A percentile compares a stretch with the other conserved stretches of the same genome.
Conservation (phyloP, 2,888 invertebrate species). For the Timema cristinae region DNA sequence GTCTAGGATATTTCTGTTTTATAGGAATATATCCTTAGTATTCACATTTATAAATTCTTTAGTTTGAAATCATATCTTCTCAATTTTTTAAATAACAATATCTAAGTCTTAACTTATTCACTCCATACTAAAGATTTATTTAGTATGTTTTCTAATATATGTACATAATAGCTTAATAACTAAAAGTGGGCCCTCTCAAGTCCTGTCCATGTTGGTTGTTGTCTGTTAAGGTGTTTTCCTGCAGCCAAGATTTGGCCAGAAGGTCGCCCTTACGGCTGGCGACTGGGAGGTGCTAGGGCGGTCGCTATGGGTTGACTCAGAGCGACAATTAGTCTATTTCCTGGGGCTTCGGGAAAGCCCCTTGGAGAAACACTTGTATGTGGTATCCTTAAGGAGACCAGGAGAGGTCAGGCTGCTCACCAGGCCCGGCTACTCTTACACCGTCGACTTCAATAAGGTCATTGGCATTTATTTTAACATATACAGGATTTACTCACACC, state of each 20-base stretch:
- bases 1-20: no score
- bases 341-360: constrained; percentile 86
- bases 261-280: constrained; percentile 73
- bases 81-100: no score
- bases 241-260: constrained; percentile 38
- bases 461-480: no score
- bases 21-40: no score
- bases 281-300: constrained; percentile 91
- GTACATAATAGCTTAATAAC: no score
- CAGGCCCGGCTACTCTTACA: constrained; percentile 78
- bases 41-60: no score
- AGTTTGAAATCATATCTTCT: no score
- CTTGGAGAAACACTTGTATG: constrained; percentile 89
- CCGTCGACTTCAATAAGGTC: constrained; percentile 74
- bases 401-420: constrained; percentile 73
- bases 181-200: no score
- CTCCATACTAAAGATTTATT: no score
- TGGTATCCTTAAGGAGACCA: constrained; percentile 67
- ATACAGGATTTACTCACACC: no score
- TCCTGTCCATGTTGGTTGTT: background rate
- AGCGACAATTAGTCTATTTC: constrained; percentile 80
- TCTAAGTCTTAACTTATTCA: no score
- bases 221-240: constrained; percentile 27
- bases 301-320: constrained; percentile 82
- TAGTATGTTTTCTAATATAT: no score